phyloP scores from a whole-genome alignment of 2,888 invertebrate species.

The Catonia carolina region DNA sequence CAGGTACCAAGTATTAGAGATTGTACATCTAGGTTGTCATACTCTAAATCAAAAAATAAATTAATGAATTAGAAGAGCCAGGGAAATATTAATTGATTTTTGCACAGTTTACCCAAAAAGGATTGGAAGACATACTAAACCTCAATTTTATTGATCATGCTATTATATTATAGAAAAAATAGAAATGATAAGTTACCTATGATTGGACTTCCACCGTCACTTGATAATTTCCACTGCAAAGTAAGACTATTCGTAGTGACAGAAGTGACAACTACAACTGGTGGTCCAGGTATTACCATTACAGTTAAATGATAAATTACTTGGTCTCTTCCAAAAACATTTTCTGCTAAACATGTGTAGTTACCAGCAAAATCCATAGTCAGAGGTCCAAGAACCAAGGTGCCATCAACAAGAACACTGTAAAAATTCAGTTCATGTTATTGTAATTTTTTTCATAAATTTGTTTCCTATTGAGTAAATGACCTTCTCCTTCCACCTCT shows the following conservation, averaged over 20 bases:
- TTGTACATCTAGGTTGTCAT: too few species aligned
- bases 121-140: too few species aligned
- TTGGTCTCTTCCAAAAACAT: constrained; percentile 74
- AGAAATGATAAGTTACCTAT: too few species aligned
- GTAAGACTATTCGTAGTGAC: constrained; percentile 54
- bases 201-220: constrained; percentile 52
- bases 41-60: too few species aligned
- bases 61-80: too few species aligned
- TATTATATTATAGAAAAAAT: too few species aligned
- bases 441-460: not conserved
- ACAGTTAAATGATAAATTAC: constrained; percentile 67
- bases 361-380: constrained; percentile 52
- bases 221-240: constrained; percentile 57
- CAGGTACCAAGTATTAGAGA: too few species aligned
- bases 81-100: too few species aligned
- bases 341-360: constrained; percentile 71
- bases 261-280: constrained; percentile 56
- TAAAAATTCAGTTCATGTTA: not conserved
- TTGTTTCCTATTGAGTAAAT: too few species aligned
- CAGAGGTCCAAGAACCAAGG: constrained; percentile 37
- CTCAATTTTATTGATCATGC: too few species aligned
- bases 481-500: too few species aligned
- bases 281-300: constrained; percentile 57
- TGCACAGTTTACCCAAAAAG: too few species aligned
- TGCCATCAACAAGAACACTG: constrained; percentile 40